These are phyloP conservation scores for Acrocephalus kingi DNA, from an alignment of 2,113 vertebrate species.

Conservation along the genomic window DNA sequence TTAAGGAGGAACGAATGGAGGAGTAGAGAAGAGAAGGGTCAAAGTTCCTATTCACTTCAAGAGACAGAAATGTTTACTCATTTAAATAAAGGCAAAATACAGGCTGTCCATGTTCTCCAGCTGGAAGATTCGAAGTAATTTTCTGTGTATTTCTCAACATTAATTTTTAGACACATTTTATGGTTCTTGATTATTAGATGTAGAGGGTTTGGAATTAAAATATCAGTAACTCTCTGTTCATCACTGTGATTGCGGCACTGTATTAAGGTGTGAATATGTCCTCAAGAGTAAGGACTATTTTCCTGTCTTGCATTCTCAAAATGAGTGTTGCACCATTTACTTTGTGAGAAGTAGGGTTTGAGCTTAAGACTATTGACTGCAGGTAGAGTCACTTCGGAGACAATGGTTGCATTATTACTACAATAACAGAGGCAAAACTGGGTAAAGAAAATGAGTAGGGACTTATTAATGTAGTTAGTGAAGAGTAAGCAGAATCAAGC, in stretches of 20 bases:
- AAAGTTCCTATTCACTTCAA: neutral
- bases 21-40: neutral
- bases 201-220: neutral
- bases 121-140: neutral
- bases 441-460: neutral
- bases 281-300: neutral
- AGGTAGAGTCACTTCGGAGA: neutral
- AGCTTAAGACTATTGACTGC: neutral
- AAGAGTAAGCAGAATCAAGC: conserved; percentile 43
- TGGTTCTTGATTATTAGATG: neutral
- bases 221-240: neutral
- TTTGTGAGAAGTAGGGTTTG: neutral
- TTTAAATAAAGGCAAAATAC: neutral
- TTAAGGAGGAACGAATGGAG: neutral
- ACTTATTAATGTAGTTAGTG: conserved; percentile 30
- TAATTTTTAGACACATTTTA: neutral
- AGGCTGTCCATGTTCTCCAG: neutral
- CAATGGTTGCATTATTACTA: neutral
- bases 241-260: neutral
- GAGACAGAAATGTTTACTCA: neutral
- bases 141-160: neutral
- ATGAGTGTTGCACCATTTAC: neutral
- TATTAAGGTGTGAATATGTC: neutral
- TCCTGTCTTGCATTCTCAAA: neutral
- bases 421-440: neutral